Evolutionary conservation across 2,888 invertebrate genomes (phyloP).

Genomic region (Rhopalosiphum nymphaeae): DNA sequence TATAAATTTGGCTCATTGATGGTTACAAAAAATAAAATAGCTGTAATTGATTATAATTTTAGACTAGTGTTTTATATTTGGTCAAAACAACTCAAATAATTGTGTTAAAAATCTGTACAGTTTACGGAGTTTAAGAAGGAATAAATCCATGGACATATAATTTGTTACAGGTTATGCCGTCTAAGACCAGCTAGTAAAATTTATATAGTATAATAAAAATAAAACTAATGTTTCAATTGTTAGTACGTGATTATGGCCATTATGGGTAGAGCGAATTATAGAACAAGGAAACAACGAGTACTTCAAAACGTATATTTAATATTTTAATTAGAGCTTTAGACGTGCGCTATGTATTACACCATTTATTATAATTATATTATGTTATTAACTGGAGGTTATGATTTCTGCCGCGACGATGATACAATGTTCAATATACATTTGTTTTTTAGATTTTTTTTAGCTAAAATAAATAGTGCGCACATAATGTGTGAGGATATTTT

Average conservation of each 20-base stretch:
- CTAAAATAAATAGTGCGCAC: neutral
- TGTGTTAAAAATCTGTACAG: too few relatives aligned
- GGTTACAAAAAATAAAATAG: too few relatives aligned
- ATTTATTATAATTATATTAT: neutral
- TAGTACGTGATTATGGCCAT: neutral
- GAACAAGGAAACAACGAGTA: neutral
- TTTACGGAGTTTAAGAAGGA: too few relatives aligned
- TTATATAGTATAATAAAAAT: neutral
- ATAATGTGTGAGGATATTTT: neutral
- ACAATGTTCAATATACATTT: neutral
- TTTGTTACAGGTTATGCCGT: too few relatives aligned
- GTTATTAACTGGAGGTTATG: neutral
- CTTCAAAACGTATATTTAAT: neutral
- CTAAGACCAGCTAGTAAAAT: too few relatives aligned
- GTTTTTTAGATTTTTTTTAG: neutral
- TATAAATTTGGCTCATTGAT: neutral
- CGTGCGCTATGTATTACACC: neutral
- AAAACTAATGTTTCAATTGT: neutral
- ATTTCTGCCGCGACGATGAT: neutral
- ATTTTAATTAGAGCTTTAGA: neutral
- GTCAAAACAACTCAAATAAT: too few relatives aligned
- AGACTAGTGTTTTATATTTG: too few relatives aligned
- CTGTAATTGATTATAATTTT: too few relatives aligned
- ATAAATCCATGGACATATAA: too few relatives aligned
- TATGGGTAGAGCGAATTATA: neutral